Evolutionary conservation across 2,888 invertebrate genomes (phyloP), one percentile per base, ranked within the genome.

Genomic region (Heliconius cydno): DNA sequence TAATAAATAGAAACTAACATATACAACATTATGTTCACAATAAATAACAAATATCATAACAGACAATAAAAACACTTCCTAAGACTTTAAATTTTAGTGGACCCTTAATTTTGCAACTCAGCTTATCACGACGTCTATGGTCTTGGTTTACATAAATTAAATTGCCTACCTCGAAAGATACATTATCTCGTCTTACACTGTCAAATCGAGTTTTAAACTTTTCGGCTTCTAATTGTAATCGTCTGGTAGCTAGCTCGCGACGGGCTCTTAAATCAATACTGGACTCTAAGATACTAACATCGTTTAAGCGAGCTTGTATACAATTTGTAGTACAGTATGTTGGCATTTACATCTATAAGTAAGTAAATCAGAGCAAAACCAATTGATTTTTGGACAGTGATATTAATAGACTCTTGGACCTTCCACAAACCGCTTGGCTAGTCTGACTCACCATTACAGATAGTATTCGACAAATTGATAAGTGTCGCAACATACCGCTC

Each of bases 361-460:
- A 85, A 77, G 0, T 80, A 63, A 9, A 84, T 15, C n/a, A 84
- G 84, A 1, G 84, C 75, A 70, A 85, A 85, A 2, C 85, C 85
- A 0, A 84, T 86, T 0, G 82, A 81, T 68, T 86, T 84, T 77
- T 85, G 85, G 38, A 84, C 34, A 0, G 85, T 86, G 0, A 85
- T 86, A 25, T 86, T 86, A 5, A 86, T 46, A 1, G 85, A 84
- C 22, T 81, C 83, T 60, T 86, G 86, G 3, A 84, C 82, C 30
- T 80, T 83, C 75, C 78, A 83, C 52, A 83, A 76, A 2, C 5
- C 75, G 82, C 65, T 84, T 77, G 83, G 84, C 83, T 83, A 83
- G 13, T 83, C 83, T 83, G 83, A 79, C 74, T 9, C 0, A 25
- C 77, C 79, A 76, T 67, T 82, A 77, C 80, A 82, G 0, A 46